A percentile compares a stretch with the other conserved stretches of the same genome.
Conservation (phyloP, 2,888 invertebrate species). For the Lithophane semibrunnea region DNA sequence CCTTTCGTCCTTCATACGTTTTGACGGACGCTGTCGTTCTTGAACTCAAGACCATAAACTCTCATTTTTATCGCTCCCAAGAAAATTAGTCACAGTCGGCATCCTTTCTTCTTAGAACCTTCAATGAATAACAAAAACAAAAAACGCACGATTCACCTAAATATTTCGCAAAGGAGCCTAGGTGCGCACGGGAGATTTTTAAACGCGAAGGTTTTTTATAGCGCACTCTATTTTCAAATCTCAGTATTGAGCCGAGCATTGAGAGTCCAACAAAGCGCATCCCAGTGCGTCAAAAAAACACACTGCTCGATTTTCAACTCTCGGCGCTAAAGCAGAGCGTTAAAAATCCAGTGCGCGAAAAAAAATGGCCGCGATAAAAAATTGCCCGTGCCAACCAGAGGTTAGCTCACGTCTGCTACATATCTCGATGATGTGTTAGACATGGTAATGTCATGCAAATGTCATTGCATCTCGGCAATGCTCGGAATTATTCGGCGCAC, state of each 20-base stretch:
- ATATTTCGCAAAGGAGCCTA: conserved; percentile 33
- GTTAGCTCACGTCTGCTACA: conserved; percentile 53
- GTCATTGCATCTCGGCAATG: conserved; percentile 73
- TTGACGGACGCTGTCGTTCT: conserved; percentile 2
- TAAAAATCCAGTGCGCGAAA: background rate
- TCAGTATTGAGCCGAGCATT: no score
- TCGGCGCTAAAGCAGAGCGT: background rate
- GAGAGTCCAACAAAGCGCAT: background rate
- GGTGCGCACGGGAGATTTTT: background rate
- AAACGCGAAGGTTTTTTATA: no score
- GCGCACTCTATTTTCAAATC: no score
- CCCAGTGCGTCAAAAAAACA: background rate
- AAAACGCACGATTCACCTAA: conserved; percentile 35
- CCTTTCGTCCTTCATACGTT: background rate
- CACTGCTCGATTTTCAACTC: background rate
- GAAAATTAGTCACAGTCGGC: conserved; percentile 32
- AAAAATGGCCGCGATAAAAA: background rate
- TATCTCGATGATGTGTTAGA: conserved; percentile 43
- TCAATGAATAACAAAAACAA: conserved; percentile 48
- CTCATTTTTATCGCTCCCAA: conserved; percentile 24
- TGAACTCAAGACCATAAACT: conserved; percentile 33
- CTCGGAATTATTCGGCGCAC: conserved; percentile 72
- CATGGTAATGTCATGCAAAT: conserved; percentile 61
- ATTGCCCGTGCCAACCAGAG: background rate
- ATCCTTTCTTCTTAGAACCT: conserved; percentile 33